Conservation (phyloP, 1,140 invertebrate genomes). For the Zaprionus davidi region DNA sequence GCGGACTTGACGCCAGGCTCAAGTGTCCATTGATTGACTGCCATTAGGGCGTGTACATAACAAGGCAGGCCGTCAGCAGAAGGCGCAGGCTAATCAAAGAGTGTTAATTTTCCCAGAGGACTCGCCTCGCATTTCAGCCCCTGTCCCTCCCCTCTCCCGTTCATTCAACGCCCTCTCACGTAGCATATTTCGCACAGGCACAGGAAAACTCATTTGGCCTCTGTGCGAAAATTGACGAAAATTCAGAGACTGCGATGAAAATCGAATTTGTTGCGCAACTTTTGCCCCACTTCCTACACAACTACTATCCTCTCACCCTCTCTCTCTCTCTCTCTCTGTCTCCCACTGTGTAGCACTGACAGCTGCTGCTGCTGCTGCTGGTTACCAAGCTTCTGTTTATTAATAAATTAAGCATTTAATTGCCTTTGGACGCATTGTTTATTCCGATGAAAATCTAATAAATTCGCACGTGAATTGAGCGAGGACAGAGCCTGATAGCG, state of each 20-base stretch:
- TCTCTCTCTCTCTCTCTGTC: not conserved
- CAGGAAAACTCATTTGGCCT: conserved; percentile 53
- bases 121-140: conserved; percentile 49
- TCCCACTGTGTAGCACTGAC: conserved; percentile 16
- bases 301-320: not conserved
- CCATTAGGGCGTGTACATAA: conserved; percentile 80
- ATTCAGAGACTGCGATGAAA: conserved; percentile 70
- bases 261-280: conserved; percentile 68
- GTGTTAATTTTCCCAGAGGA: conserved; percentile 82
- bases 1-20: conserved; percentile 54
- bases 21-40: conserved; percentile 80
- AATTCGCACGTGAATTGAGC: conserved; percentile 65
- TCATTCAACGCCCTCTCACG: not conserved
- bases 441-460: conserved; percentile 75
- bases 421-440: conserved; percentile 71
- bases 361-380: conserved; percentile 40
- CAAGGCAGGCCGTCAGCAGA: conserved; percentile 47
- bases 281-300: conserved; percentile 12
- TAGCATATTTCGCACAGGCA: conserved; percentile 26
- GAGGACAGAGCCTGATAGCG: conserved; percentile 9
- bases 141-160: not conserved
- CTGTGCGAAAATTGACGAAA: conserved; percentile 66
- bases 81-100: conserved; percentile 68
- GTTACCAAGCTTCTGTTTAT: conserved; percentile 53
- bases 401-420: conserved; percentile 82